Percentiles rank a stretch among this genome's conserved stretches.
Conservation (phyloP, 2,797 vertebrate species). For the Rhinogobio ventralis region DNA sequence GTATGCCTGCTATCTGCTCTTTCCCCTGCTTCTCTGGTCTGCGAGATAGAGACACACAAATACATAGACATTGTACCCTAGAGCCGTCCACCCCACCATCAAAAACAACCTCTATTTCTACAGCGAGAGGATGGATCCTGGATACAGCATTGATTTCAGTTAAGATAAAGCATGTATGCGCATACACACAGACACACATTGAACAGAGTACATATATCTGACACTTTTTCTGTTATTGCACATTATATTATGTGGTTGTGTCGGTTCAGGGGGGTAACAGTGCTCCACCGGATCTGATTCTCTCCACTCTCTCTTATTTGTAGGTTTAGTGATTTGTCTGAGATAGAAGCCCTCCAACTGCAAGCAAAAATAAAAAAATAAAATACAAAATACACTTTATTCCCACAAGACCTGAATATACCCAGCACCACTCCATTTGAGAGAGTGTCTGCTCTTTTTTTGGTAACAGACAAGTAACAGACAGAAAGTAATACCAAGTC, state of each 20-base stretch:
- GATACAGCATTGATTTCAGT: conserved; percentile 55
- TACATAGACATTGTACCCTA: not conserved
- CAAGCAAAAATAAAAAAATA: conserved; percentile 37
- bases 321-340: conserved; percentile 51
- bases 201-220: conserved; percentile 24
- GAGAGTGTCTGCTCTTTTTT: not conserved
- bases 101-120: conserved; percentile 34
- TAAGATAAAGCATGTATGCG: conserved; percentile 51
- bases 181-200: not conserved
- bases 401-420: conserved; percentile 37
- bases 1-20: conserved; percentile 31
- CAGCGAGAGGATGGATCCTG: conserved; percentile 37
- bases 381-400: conserved; percentile 52
- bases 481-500: conserved; percentile 12
- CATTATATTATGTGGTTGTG: conserved; percentile 44
- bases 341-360: conserved; percentile 45
- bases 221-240: conserved; percentile 33
- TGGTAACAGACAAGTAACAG: conserved; percentile 22
- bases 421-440: conserved; percentile 27
- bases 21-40: conserved; percentile 26
- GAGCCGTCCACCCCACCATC: not conserved
- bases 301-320: conserved; percentile 35
- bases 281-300: conserved; percentile 31
- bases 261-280: conserved; percentile 35
- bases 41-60: conserved; percentile 50